Evolutionary conservation across 1,140 invertebrate genomes (phyloP).

Genomic region (Helicorthomorpha holstii): DNA sequence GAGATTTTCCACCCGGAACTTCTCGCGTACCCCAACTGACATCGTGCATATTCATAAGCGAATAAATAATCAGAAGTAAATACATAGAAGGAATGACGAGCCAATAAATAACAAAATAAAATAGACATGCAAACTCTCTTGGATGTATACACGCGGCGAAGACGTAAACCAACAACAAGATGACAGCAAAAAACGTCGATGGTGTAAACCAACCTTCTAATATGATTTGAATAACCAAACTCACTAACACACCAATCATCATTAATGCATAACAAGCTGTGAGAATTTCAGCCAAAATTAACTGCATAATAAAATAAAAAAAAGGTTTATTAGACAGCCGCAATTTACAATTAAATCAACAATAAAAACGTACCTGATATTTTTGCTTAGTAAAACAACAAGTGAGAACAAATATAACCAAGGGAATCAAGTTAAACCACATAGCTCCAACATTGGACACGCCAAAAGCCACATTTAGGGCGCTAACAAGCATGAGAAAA

Average conservation of each 20-base stretch:
- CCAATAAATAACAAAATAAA: constrained; percentile 31
- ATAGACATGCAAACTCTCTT: constrained; percentile 27
- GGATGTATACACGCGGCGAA: constrained; percentile 31
- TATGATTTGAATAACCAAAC: constrained; percentile 15
- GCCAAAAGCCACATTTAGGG: constrained; percentile 36
- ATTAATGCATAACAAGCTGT: constrained; percentile 35
- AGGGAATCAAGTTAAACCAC: constrained; percentile 27
- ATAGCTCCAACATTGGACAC: constrained; percentile 31
- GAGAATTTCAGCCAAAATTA: constrained; percentile 32
- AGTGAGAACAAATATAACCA: constrained; percentile 29
- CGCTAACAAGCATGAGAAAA: constrained; percentile 42
- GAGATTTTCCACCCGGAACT: constrained; percentile 9
- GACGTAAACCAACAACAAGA: constrained; percentile 13
- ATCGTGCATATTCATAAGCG: constrained; percentile 29
- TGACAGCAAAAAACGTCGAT: neutral
- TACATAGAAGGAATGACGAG: constrained; percentile 33
- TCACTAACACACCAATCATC: constrained; percentile 39
- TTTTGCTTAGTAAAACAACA: constrained; percentile 30
- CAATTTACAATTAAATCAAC: neutral
- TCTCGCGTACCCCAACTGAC: constrained; percentile 34
- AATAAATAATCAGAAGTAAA: constrained; percentile 31
- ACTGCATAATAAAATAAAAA: constrained; percentile 15
- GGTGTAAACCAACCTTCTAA: neutral
- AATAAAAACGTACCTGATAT: constrained; percentile 25
- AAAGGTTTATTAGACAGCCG: too few relatives aligned